Conservation (phyloP, 2,888 invertebrate genomes). For the Globia sparganii region DNA sequence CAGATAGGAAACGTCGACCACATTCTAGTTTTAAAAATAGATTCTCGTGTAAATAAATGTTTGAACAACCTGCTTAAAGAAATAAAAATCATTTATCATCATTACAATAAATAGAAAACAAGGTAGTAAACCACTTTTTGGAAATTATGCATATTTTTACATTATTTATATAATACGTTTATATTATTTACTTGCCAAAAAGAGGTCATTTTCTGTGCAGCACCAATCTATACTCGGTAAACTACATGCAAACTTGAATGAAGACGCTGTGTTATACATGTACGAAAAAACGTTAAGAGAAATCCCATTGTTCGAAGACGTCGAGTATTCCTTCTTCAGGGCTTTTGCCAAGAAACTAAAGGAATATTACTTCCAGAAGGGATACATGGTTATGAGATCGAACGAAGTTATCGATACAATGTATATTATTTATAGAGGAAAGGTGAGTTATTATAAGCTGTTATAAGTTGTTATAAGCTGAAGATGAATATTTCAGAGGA, state of each 20-base stretch:
- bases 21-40: background rate
- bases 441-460: no score
- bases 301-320: slow-evolving; percentile 89
- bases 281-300: slow-evolving; percentile 89
- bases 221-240: slow-evolving; percentile 87
- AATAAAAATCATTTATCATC: background rate
- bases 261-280: slow-evolving; percentile 89
- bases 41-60: background rate
- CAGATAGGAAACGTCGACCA: no score
- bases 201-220: slow-evolving; percentile 67
- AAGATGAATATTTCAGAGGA: background rate
- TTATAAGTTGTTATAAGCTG: no score
- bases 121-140: background rate
- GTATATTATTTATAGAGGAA: slow-evolving; percentile 88
- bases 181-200: background rate
- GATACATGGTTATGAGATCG: slow-evolving; percentile 84
- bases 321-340: slow-evolving; percentile 89
- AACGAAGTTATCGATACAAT: slow-evolving; percentile 85
- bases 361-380: slow-evolving; percentile 86
- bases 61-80: background rate
- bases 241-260: slow-evolving; percentile 88
- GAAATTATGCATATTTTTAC: background rate
- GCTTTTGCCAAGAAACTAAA: slow-evolving; percentile 88
- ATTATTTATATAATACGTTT: no score
- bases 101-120: background rate